These are phyloP conservation scores for Periophthalmus magnuspinnatus DNA, from an alignment of 2,797 vertebrate species.

Conservation along the genomic window DNA sequence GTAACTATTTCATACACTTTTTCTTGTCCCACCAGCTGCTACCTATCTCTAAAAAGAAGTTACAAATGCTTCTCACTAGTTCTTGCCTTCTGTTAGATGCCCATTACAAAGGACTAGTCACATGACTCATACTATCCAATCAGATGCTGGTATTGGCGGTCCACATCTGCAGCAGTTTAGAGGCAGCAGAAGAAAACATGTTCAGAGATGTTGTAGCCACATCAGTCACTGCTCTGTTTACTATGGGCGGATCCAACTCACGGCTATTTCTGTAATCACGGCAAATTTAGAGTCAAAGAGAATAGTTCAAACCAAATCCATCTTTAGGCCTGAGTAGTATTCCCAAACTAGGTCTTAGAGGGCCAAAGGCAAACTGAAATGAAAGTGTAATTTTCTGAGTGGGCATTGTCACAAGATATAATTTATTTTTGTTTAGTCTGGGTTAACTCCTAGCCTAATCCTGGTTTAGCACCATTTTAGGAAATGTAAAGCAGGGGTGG, in stretches of 20 bases:
- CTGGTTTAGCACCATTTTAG: background rate
- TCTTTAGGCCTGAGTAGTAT: too few species aligned
- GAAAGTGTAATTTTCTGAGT: background rate
- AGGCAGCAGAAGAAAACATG: conserved; percentile 37
- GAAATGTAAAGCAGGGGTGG: background rate
- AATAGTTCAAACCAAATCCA: too few species aligned
- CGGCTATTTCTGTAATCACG: conserved; percentile 38
- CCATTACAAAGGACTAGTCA: background rate
- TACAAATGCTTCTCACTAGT: background rate
- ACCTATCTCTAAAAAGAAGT: too few species aligned
- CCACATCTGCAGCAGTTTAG: conserved; percentile 14
- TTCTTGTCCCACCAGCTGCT: too few species aligned
- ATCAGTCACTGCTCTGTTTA: conserved; percentile 50
- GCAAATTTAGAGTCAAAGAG: conserved; percentile 12
- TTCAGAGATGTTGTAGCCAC: conserved; percentile 51
- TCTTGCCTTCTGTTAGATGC: background rate
- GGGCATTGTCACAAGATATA: background rate
- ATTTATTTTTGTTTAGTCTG: background rate
- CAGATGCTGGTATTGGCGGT: background rate
- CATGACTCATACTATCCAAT: background rate
- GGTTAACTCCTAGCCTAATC: background rate
- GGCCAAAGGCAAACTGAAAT: background rate
- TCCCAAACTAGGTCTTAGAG: too few species aligned
- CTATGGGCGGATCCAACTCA: conserved; percentile 40
- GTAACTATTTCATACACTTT: too few species aligned